Conservation (phyloP, 2,113 vertebrate species). For the Chauna torquata region DNA sequence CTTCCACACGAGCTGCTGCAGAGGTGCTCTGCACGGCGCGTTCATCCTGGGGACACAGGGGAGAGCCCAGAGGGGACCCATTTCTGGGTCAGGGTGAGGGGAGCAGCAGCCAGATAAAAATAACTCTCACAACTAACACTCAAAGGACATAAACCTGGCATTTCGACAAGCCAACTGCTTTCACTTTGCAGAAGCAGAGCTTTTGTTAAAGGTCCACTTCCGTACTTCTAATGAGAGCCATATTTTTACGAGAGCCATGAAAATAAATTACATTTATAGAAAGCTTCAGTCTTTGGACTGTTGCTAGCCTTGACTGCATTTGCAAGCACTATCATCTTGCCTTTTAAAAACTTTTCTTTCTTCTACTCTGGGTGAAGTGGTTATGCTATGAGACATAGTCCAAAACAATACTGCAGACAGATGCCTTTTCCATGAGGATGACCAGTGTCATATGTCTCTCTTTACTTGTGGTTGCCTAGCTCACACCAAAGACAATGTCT, state of each 20-base stretch:
- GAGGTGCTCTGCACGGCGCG: background rate
- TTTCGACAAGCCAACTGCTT: background rate
- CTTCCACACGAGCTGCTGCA: background rate
- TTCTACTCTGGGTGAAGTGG: background rate
- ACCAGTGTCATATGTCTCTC: background rate
- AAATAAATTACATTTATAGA: background rate
- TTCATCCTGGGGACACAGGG: background rate
- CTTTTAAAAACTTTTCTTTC: background rate
- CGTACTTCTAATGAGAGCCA: background rate
- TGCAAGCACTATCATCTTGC: background rate
- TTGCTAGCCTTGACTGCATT: background rate
- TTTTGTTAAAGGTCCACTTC: background rate
- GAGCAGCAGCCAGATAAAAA: background rate
- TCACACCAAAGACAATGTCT: background rate
- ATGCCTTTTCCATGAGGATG: background rate
- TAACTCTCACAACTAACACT: background rate
- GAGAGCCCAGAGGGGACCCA: background rate
- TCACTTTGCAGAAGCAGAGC: background rate
- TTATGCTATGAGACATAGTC: background rate
- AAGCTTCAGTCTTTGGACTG: background rate
- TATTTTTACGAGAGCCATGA: background rate
- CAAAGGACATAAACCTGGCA: background rate
- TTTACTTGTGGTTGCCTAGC: background rate
- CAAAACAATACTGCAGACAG: background rate
- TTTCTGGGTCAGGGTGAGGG: background rate